A percentile compares a stretch with the other conserved stretches of the same genome.
Conservation (phyloP, 2,888 invertebrate species). For the Globia sparganii region DNA sequence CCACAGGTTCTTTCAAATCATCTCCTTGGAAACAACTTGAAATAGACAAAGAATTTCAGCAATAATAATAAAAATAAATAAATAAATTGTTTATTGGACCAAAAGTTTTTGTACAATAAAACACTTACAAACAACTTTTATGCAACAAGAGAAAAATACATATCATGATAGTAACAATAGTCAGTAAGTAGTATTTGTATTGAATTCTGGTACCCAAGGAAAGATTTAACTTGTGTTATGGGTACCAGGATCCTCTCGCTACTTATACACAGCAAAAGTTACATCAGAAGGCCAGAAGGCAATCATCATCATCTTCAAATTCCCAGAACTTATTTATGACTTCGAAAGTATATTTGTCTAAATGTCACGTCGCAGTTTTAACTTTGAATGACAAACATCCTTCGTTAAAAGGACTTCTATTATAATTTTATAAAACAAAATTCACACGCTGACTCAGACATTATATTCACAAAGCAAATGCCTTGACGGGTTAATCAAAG, state of each 20-base stretch:
- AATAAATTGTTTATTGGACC: no score
- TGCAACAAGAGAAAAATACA: no score
- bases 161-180: no score
- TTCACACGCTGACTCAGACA: constrained; percentile 43
- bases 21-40: background rate
- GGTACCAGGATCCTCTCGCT: no score
- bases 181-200: no score
- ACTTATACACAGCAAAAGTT: no score
- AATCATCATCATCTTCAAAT: constrained; percentile 17
- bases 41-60: background rate
- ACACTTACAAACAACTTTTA: no score
- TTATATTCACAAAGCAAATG: constrained; percentile 41
- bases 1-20: background rate
- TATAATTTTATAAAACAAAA: constrained; percentile 34
- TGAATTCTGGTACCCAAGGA: no score
- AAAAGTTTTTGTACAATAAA: no score
- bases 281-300: no score
- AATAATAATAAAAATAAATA: no score
- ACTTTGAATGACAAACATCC: constrained; percentile 37
- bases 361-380: constrained; percentile 32
- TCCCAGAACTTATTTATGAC: constrained; percentile 32
- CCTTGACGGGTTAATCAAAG: constrained; percentile 61
- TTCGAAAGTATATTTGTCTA: constrained; percentile 30
- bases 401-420: constrained; percentile 42
- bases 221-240: no score